Conservation (phyloP, 2,797 vertebrate species). For the Gymnocypris eckloni region DNA sequence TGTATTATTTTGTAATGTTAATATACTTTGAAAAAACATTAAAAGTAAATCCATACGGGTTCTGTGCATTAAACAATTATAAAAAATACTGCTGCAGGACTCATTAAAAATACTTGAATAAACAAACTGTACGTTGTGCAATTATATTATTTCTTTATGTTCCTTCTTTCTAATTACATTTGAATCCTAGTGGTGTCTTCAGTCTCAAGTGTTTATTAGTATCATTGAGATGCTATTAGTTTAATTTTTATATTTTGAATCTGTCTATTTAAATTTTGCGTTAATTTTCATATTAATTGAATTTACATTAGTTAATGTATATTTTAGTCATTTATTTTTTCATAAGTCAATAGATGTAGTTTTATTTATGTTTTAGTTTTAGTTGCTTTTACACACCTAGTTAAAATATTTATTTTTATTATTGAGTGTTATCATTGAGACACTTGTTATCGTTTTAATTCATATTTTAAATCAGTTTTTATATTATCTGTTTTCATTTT, state of each 20-base stretch:
- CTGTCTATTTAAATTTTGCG: too few species aligned
- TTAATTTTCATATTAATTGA: background rate
- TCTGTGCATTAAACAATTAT: constrained; percentile 38
- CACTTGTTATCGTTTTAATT: background rate
- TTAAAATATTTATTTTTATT: too few species aligned
- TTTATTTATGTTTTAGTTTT: too few species aligned
- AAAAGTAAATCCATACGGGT: constrained; percentile 42
- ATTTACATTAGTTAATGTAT: background rate
- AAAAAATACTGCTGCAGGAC: constrained; percentile 45
- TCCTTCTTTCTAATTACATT: background rate
- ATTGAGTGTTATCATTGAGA: background rate
- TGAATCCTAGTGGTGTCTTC: background rate
- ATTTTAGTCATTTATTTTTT: background rate
- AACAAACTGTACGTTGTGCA: background rate
- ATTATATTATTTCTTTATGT: background rate
- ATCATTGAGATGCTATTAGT: too few species aligned
- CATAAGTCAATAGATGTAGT: too few species aligned
- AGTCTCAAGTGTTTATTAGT: background rate
- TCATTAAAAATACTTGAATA: background rate
- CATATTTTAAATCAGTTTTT: background rate
- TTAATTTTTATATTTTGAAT: too few species aligned
- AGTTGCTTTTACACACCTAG: too few species aligned
- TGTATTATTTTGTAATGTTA: constrained; percentile 63
- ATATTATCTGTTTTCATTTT: background rate
- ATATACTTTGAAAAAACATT: constrained; percentile 59